Evolutionary conservation across 2,888 invertebrate genomes (phyloP), one percentile per base, ranked within the genome.

Genomic region (Julus scandinavius): DNA sequence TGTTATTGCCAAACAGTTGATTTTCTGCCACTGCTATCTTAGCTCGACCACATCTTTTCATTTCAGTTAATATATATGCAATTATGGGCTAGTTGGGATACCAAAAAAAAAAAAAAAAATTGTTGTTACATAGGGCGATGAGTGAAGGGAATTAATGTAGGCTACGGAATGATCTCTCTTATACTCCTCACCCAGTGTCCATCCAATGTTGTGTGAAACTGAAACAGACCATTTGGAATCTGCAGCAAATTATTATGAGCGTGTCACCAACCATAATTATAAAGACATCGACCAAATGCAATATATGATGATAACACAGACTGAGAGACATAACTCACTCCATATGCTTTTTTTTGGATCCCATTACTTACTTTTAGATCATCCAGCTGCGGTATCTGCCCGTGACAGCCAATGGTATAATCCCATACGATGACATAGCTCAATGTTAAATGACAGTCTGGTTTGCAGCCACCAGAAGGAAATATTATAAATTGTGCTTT

Each of bases 1-100:
- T 20, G 63, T 72, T 72, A 72, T 20, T 72, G 63, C 63, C 20
- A 72, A 72, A 72, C 63, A 72, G 63, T 72, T 72, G 20, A 72
- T 72, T 72, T 72, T 72, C 63, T 20, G 63, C 20, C 63, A 20
- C 63, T 29, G n/a, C n/a, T 20, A 7, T 20, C 2, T 72, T 7
- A n/a, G 7, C 63, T 72, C 63, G 63, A 72, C 63, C 63, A 72
- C 63, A 20, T 72, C n/a, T 54, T 63, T 72, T 72, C 20, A 72
- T 72, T 72, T n/a, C 20, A 72, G 63, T 72, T 72, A 72, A 72
- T 72, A 72, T 72, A 72, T 72, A 72, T 72, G 63, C 63, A 72
- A 72, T 72, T 72, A 72, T 29, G 63, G 63, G 63, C 63, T 20
- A n/a, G 58, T 58, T 17, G 63, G 20, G n/a, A n/a, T n/a, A n/a